phyloP scores from a whole-genome alignment of 2,113 vertebrate genomes.

The human region DNA sequence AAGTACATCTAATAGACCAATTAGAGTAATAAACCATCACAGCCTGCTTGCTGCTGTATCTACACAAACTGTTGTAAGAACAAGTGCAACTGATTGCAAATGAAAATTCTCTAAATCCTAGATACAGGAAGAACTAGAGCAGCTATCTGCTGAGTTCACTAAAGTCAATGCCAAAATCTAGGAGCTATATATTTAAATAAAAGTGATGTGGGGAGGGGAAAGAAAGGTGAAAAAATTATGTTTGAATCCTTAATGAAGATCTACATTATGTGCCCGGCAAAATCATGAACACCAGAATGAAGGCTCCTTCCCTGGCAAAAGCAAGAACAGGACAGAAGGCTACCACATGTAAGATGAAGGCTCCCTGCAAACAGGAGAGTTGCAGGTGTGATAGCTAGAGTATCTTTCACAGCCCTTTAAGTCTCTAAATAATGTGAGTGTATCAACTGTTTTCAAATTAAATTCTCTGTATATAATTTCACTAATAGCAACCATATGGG shows the following conservation, averaged over 20 bases:
- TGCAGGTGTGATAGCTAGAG: not conserved
- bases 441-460: conserved; percentile 19
- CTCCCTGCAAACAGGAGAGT: not conserved
- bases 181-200: not conserved
- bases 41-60: not conserved
- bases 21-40: conserved; percentile 49
- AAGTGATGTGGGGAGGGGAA: too few species aligned
- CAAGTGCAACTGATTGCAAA: not conserved
- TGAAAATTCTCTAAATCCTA: not conserved
- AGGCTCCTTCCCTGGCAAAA: not conserved
- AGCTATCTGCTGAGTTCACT: not conserved
- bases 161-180: not conserved
- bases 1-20: conserved; percentile 70
- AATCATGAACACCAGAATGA: not conserved
- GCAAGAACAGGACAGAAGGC: not conserved
- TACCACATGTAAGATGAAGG: not conserved
- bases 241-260: not conserved
- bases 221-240: not conserved
- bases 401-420: not conserved
- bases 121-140: not conserved
- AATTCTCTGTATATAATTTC: conserved; percentile 70
- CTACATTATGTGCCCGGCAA: not conserved
- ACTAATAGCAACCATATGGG: conserved; percentile 62
- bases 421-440: not conserved
- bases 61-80: not conserved